Percentiles rank a stretch among this genome's conserved stretches.
Evolutionary conservation across 2,113 vertebrate species (phyloP).

Genomic region (Oncorhynchus mykiss): DNA sequence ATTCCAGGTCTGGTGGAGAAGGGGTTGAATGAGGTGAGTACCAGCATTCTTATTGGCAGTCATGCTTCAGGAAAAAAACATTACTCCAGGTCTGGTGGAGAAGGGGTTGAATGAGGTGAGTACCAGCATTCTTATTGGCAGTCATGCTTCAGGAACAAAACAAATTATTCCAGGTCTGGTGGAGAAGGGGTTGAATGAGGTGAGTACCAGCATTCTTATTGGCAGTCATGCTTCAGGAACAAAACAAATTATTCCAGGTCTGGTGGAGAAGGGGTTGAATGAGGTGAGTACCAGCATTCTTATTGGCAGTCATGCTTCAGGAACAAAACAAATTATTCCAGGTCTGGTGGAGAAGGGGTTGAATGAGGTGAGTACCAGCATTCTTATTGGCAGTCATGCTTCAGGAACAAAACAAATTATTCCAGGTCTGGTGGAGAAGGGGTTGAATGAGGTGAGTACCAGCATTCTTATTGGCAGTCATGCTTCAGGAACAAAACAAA

Average conservation of each 20-base stretch:
- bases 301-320: conserved; percentile 19
- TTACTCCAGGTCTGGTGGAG: neutral
- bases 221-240: neutral
- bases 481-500: neutral
- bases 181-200: neutral
- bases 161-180: neutral
- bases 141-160: neutral
- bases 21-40: neutral
- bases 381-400: conserved; percentile 17
- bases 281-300: conserved; percentile 10
- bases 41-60: conserved; percentile 15
- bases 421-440: neutral
- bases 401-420: too few relatives aligned
- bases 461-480: conserved; percentile 18
- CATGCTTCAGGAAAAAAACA: neutral
- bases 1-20: neutral
- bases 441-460: neutral
- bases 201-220: conserved; percentile 22
- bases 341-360: neutral
- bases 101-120: neutral
- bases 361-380: neutral
- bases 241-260: too few relatives aligned
- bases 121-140: conserved; percentile 18
- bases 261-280: neutral
- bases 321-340: too few relatives aligned